Base-by-base conservation (phyloP, 2,888 invertebrate genomes). In the Tridacna crocea region DNA sequence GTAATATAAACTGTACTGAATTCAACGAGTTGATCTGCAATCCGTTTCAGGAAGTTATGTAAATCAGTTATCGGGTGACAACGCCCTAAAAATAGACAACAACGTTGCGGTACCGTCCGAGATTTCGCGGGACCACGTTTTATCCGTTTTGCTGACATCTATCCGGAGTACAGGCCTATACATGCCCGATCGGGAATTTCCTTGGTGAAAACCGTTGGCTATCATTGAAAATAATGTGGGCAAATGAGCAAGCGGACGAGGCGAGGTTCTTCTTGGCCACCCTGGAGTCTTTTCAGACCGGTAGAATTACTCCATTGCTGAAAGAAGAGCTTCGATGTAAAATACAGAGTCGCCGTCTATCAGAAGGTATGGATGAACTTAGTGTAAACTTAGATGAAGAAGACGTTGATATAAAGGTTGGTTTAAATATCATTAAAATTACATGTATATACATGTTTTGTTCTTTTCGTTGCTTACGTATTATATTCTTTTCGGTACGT, bases 271-370 rank as follows among this genome's bases (percentile, higher is more conserved):
- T 80, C 0, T 78, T 88, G 24, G 91, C 91, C 0, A 87, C 88
- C 11, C 75, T 90, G 22, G 82, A 89, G 73, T 82, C 84, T 15
- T 85, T 83, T 51, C 87, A 82, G 6, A 86, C 89, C 4, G 88
- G 87, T 10, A 82, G 79, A 60, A 36, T 81, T 79, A 87, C 84
- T 60, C 91, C 83, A 73, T 75, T 91, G 48, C 82, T 91, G 74
- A 92, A 92, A 77, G 90, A 91, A 72, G 92, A 91, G 51, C 84
- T 92, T 12, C 87, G 88, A 72, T 88, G 80, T 79, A 85, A 84
- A 75, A 91, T 91, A 58, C 91, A 91, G 83, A 86, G 87, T 11
- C 82, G 90, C 70, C 80, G 91, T 51, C 82, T 90, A 73, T 86
- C 88, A 1, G 89, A 88, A 58, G 92, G 92, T 17, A 91, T 91